These are phyloP conservation scores for Pedicia rivosa DNA, from an alignment of 2,888 invertebrate genomes.

Conservation along the genomic window DNA sequence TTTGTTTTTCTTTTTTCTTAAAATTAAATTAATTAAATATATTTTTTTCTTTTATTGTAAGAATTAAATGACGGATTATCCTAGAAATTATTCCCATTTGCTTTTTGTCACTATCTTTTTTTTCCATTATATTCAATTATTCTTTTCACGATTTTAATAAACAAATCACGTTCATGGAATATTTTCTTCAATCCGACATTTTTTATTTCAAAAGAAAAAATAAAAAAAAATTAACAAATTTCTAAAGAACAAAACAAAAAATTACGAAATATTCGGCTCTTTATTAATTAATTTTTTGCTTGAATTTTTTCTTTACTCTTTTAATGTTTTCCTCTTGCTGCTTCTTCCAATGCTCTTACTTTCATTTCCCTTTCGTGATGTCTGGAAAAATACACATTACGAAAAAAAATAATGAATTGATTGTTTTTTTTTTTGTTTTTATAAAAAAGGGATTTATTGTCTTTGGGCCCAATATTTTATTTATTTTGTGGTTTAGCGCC, in stretches of 20 bases:
- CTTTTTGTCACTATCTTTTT: too few relatives aligned
- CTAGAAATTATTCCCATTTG: too few relatives aligned
- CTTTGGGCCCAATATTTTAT: too few relatives aligned
- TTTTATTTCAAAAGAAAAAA: neutral
- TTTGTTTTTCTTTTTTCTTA: too few relatives aligned
- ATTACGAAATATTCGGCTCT: neutral
- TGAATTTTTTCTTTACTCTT: too few relatives aligned
- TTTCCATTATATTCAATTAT: neutral
- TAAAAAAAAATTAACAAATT: neutral
- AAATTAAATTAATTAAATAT: too few relatives aligned
- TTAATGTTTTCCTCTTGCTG: conserved; percentile 43
- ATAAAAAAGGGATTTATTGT: neutral
- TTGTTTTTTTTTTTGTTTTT: conserved; percentile 3
- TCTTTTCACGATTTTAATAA: too few relatives aligned
- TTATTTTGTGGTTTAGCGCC: too few relatives aligned
- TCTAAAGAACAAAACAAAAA: neutral
- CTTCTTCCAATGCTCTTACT: conserved; percentile 72
- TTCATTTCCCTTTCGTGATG: conserved; percentile 74
- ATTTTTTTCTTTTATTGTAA: too few relatives aligned
- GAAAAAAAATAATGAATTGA: conserved; percentile 1
- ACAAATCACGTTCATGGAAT: too few relatives aligned
- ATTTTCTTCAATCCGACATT: neutral
- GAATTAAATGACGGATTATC: too few relatives aligned
- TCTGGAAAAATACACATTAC: conserved; percentile 41
- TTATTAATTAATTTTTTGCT: neutral